These are phyloP conservation scores for Amphimedon queenslandica DNA, from an alignment of 37 sponge, comb jelly and placozoan genomes.

Conservation along the genomic window DNA sequence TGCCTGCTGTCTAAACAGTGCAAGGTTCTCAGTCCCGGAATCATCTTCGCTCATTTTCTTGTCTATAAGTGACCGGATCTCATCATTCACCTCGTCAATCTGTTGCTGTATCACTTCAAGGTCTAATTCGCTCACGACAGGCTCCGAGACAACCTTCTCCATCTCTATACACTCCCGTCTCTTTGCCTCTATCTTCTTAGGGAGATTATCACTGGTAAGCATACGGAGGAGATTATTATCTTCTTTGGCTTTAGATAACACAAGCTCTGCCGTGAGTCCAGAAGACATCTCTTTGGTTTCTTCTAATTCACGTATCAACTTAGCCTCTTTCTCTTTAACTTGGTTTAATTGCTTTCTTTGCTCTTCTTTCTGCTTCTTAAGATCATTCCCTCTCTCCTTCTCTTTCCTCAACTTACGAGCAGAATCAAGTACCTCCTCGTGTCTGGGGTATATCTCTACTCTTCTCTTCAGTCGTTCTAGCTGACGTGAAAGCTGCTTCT, in stretches of 20 bases:
- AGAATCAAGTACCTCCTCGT: constrained; percentile 61
- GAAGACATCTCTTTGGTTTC: constrained; percentile 32
- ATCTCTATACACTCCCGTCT: constrained; percentile 62
- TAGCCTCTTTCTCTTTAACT: constrained; percentile 62
- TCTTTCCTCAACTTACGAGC: constrained; percentile 71
- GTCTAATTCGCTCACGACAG: constrained; percentile 76
- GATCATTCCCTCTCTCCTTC: constrained; percentile 28
- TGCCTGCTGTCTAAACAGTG: constrained; percentile 95
- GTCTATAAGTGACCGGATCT: constrained; percentile 65
- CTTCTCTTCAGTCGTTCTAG: constrained; percentile 65
- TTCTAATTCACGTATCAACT: constrained; percentile 58
- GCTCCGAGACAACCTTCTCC: constrained; percentile 74
- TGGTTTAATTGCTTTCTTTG: constrained; percentile 77
- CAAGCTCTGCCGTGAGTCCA: constrained; percentile 59
- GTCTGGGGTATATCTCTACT: constrained; percentile 48
- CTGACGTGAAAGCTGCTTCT: constrained; percentile 74
- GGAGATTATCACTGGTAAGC: constrained; percentile 73
- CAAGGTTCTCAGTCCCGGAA: constrained; percentile 76
- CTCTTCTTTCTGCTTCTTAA: constrained; percentile 52
- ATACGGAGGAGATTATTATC: constrained; percentile 64
- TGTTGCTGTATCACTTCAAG: constrained; percentile 59
- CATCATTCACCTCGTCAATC: constrained; percentile 58
- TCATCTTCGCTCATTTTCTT: constrained; percentile 76
- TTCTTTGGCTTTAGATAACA: constrained; percentile 71
- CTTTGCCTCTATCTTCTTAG: constrained; percentile 63